Evolutionary conservation across 2,888 invertebrate genomes (phyloP).

Genomic region (Patella caerulea): DNA sequence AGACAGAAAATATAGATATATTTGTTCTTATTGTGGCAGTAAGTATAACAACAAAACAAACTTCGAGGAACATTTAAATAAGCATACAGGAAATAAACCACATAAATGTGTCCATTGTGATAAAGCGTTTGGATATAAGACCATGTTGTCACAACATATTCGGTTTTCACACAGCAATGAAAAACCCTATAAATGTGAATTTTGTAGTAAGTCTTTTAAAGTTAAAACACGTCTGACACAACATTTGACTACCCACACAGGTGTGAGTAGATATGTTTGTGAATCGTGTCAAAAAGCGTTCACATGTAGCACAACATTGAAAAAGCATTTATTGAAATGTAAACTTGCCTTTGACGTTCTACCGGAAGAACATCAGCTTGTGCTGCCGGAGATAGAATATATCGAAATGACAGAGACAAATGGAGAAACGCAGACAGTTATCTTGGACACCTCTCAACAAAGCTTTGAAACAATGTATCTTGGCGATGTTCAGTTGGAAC

Average conservation of each 20-base stretch:
- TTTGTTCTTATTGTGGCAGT: slow-evolving; percentile 50
- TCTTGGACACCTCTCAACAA: slow-evolving; percentile 13
- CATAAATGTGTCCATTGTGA: slow-evolving; percentile 51
- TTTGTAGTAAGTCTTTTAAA: slow-evolving; percentile 54
- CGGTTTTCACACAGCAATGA: slow-evolving; percentile 47
- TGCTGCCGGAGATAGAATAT: slow-evolving; percentile 13
- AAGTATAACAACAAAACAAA: slow-evolving; percentile 45
- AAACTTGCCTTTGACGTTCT: slow-evolving; percentile 25
- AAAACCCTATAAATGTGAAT: slow-evolving; percentile 48
- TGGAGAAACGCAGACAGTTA: slow-evolving; percentile 14
- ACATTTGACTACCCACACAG: slow-evolving; percentile 51
- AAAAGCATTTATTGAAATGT: slow-evolving; percentile 47
- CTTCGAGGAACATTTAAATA: slow-evolving; percentile 54
- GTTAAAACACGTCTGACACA: slow-evolving; percentile 44
- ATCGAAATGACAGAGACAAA: slow-evolving; percentile 15
- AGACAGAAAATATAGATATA: slow-evolving; percentile 43
- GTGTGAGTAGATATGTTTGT: slow-evolving; percentile 47
- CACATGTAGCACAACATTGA: slow-evolving; percentile 40
- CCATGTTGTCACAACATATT: slow-evolving; percentile 51
- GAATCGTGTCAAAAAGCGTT: slow-evolving; percentile 43
- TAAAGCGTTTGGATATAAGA: slow-evolving; percentile 49
- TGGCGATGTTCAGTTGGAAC: background rate
- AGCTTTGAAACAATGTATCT: slow-evolving; percentile 8
- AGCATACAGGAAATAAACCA: slow-evolving; percentile 56
- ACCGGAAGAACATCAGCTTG: background rate